Evolutionary conservation across 2,797 vertebrate genomes (phyloP).

Genomic region (Melopsittacus undulatus): DNA sequence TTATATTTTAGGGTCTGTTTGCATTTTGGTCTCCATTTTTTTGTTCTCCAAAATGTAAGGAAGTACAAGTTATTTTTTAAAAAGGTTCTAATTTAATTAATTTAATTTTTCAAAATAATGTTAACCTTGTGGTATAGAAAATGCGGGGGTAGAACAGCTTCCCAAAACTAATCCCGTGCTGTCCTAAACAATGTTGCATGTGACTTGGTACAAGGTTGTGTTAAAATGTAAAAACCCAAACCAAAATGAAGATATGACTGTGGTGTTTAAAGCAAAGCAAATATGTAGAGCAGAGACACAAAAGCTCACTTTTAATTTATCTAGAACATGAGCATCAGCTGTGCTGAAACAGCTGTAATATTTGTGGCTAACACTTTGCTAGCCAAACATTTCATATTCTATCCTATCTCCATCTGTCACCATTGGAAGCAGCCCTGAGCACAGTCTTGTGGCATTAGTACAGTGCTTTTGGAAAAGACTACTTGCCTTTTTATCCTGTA

Average conservation of each 20-base stretch:
- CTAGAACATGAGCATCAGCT: neutral
- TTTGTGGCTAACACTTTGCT: neutral
- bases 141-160: neutral
- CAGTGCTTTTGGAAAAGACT: neutral
- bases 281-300: neutral
- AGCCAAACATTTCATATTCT: conserved; percentile 4
- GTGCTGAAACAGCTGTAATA: neutral
- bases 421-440: neutral
- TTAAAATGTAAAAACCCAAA: neutral
- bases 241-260: neutral
- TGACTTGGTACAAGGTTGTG: neutral
- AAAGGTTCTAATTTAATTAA: neutral
- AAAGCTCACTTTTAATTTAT: neutral
- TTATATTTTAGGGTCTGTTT: neutral
- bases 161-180: neutral
- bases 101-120: neutral
- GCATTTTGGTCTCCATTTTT: neutral
- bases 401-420: neutral
- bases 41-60: neutral
- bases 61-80: neutral
- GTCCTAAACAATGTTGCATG: neutral
- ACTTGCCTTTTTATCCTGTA: neutral
- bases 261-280: neutral
- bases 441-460: neutral
- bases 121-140: neutral